These are phyloP conservation scores for Drosophila peninsularis DNA, from an alignment of 2,888 invertebrate genomes.

Conservation along the genomic window DNA sequence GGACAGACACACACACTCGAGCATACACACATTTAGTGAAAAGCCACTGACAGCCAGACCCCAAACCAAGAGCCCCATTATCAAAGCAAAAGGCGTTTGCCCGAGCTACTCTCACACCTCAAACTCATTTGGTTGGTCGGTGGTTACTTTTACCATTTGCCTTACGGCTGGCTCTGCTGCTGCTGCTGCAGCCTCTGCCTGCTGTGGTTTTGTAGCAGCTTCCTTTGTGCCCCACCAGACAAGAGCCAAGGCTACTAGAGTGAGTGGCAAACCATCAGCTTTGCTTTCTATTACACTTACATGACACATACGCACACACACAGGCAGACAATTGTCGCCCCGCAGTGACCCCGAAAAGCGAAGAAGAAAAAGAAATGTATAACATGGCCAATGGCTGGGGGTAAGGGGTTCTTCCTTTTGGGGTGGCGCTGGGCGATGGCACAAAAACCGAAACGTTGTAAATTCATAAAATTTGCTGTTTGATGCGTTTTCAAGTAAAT, in stretches of 20 bases:
- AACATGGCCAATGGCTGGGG: slow-evolving; percentile 12
- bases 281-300: slow-evolving; percentile 79
- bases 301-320: slow-evolving; percentile 62
- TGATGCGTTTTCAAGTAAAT: slow-evolving; percentile 81
- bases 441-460: slow-evolving; percentile 76
- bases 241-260: slow-evolving; percentile 25
- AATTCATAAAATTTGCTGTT: slow-evolving; percentile 81
- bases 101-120: slow-evolving; percentile 62
- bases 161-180: slow-evolving; percentile 59
- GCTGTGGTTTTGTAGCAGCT: slow-evolving; percentile 61
- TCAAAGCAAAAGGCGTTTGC: slow-evolving; percentile 72
- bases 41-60: slow-evolving; percentile 38
- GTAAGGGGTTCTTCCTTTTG: not conserved
- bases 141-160: slow-evolving; percentile 78
- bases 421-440: slow-evolving; percentile 2
- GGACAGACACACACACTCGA: not conserved
- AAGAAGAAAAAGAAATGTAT: slow-evolving; percentile 27
- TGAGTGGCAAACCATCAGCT: slow-evolving; percentile 68
- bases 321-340: slow-evolving; percentile 72
- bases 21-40: slow-evolving; percentile 23
- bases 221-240: slow-evolving; percentile 54
- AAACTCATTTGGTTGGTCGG: slow-evolving; percentile 73
- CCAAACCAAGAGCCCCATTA: slow-evolving; percentile 66
- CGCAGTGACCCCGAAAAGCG: slow-evolving; percentile 65
- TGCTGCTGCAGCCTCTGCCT: slow-evolving; percentile 23